Evolutionary conservation across 1,140 invertebrate species (phyloP).

Genomic region (Drosophila setifemur): DNA sequence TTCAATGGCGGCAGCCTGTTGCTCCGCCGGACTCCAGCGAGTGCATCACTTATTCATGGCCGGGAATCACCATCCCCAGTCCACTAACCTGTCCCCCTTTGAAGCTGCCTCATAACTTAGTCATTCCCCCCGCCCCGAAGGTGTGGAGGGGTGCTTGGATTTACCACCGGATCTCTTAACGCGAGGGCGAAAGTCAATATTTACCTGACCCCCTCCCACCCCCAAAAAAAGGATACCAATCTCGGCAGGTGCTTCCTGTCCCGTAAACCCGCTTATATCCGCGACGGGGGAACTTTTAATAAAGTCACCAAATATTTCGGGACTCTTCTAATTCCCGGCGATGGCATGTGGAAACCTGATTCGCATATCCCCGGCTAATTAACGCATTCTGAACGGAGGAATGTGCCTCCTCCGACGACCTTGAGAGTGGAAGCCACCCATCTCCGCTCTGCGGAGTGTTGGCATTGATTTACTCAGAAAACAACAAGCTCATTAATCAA

Average conservation of each 20-base stretch:
- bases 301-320: conserved; percentile 45
- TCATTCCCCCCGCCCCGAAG: conserved; percentile 11
- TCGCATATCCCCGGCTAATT: conserved; percentile 46
- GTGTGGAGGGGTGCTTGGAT: conserved; percentile 42
- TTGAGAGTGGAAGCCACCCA: conserved; percentile 5
- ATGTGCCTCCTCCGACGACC: not conserved
- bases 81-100: conserved; percentile 14
- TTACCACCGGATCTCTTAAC: conserved; percentile 24
- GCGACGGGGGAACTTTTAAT: conserved; percentile 35
- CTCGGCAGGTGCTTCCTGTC: conserved; percentile 16
- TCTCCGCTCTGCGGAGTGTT: not conserved
- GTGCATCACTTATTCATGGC: conserved; percentile 50
- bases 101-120: conserved; percentile 61
- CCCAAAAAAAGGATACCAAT: conserved; percentile 18
- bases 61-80: not conserved
- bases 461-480: conserved; percentile 15
- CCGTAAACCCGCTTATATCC: not conserved
- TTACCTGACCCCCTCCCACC: conserved; percentile 21
- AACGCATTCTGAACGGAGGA: conserved; percentile 10
- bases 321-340: conserved; percentile 13
- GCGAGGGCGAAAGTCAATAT: conserved; percentile 53
- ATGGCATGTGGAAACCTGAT: conserved; percentile 33
- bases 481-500: conserved; percentile 40
- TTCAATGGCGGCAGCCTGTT: conserved; percentile 48
- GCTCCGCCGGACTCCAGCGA: conserved; percentile 11